Evolutionary conservation across 1,140 invertebrate species (phyloP).

Genomic region (Penaeus vannamei): DNA sequence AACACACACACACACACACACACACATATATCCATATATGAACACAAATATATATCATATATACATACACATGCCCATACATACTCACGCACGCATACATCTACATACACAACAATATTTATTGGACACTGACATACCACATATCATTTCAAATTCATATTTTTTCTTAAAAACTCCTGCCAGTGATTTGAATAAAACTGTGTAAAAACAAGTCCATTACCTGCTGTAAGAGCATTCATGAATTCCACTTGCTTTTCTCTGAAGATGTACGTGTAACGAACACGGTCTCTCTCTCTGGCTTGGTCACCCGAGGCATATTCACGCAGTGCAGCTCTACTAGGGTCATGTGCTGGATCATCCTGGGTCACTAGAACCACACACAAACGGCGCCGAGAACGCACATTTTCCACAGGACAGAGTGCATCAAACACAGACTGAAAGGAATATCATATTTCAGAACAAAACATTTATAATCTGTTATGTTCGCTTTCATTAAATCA

Average conservation of each 20-base stretch:
- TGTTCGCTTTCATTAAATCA: background rate
- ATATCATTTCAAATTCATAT: too few relatives aligned
- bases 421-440: conserved; percentile 82
- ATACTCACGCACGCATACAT: too few relatives aligned
- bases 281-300: conserved; percentile 76
- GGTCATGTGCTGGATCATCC: conserved; percentile 74
- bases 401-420: conserved; percentile 90
- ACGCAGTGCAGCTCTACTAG: conserved; percentile 72
- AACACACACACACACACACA: too few relatives aligned
- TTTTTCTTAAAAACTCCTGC: too few relatives aligned
- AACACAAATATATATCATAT: too few relatives aligned
- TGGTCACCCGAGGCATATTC: conserved; percentile 71
- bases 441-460: conserved; percentile 14
- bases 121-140: too few relatives aligned
- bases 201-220: conserved; percentile 71
- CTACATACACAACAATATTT: too few relatives aligned
- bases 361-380: conserved; percentile 90
- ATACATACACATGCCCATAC: too few relatives aligned
- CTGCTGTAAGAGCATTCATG: conserved; percentile 81
- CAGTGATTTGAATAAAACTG: conserved; percentile 54
- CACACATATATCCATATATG: too few relatives aligned
- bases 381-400: conserved; percentile 84
- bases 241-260: conserved; percentile 87
- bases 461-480: background rate
- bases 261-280: conserved; percentile 84